Evolutionary conservation across 2,888 invertebrate species (phyloP), one percentile per base, ranked within the genome.

Genomic region (Tipula confusa): DNA sequence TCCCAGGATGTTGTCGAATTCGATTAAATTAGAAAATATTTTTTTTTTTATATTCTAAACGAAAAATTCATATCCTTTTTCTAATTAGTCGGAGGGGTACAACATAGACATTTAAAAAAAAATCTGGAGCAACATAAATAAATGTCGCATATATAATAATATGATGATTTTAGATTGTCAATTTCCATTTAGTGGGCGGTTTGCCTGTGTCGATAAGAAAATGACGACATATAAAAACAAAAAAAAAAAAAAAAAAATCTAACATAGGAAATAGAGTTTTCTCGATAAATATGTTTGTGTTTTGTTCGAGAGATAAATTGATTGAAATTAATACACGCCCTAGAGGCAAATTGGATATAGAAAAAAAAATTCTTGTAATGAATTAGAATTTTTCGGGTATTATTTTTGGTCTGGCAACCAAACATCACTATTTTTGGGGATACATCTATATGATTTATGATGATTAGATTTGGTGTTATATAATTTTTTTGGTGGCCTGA

Each of bases 31-130:
- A 18, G 48, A 9, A 64, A 64, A 64, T n/a, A 64, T 64, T 64
- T n/a, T n/a, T n/a, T 24, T 24, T 64, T 64, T 64, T 9, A 24
- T 24, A 64, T 24, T 64, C 64, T 24, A 64, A 24, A 24, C 64
- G 64, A 64, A 64, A 64, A 64, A 64, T 64, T 64, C 64, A 64
- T 64, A 64, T 64, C 64, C 64, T 64, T 64, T 64, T 64, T 64
- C 64, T 64, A 64, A 64, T 64, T 64, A 64, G 7, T 64, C 24
- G 5, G 64, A 0, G 64, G n/a, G 9, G 24, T n/a, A n/a, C n/a
- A n/a, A n/a, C n/a, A n/a, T n/a, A 18, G 6, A 43, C n/a, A 15
- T n/a, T n/a, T n/a, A 15, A n/a, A 4, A 2, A 43, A 43, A 43
- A 64, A 64, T 7, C 24, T 43, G 5, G n/a, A 43, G n/a, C 43